These are phyloP conservation scores for Drosophila rufa DNA, from an alignment of 1,140 invertebrate genomes.

Conservation along the genomic window DNA sequence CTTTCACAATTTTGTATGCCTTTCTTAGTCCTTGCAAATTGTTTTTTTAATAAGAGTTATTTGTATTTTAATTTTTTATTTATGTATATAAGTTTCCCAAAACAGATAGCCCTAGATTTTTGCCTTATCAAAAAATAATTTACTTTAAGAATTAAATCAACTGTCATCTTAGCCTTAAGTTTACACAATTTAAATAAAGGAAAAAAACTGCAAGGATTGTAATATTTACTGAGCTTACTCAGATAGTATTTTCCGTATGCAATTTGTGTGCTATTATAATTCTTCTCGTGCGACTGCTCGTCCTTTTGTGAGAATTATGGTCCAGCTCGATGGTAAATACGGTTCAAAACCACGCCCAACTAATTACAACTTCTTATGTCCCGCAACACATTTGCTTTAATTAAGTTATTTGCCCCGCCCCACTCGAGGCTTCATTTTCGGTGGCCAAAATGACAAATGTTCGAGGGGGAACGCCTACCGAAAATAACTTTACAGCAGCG, in stretches of 20 bases:
- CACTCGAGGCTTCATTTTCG: neutral
- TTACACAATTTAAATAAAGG: no score
- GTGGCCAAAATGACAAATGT: slow-evolving; percentile 72
- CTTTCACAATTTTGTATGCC: no score
- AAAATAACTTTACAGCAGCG: slow-evolving; percentile 70
- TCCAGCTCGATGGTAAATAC: slow-evolving; percentile 59
- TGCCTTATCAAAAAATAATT: no score
- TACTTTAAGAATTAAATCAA: no score
- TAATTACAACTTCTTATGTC: slow-evolving; percentile 77
- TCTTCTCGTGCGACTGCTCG: neutral
- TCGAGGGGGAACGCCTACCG: slow-evolving; percentile 56
- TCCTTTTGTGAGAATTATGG: slow-evolving; percentile 28
- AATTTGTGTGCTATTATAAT: neutral
- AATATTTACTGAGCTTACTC: neutral
- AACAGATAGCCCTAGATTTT: no score
- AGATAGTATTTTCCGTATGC: neutral
- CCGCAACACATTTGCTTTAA: slow-evolving; percentile 77
- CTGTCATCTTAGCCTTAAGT: no score
- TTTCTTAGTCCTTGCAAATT: no score
- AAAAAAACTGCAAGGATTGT: neutral
- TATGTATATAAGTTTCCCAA: no score
- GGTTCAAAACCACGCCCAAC: slow-evolving; percentile 60
- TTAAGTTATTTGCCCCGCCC: slow-evolving; percentile 64
- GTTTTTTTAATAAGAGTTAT: no score
- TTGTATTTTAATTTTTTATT: no score